Evolutionary conservation across 2,113 vertebrate species (phyloP).

Genomic region (Amphiprion ocellaris): DNA sequence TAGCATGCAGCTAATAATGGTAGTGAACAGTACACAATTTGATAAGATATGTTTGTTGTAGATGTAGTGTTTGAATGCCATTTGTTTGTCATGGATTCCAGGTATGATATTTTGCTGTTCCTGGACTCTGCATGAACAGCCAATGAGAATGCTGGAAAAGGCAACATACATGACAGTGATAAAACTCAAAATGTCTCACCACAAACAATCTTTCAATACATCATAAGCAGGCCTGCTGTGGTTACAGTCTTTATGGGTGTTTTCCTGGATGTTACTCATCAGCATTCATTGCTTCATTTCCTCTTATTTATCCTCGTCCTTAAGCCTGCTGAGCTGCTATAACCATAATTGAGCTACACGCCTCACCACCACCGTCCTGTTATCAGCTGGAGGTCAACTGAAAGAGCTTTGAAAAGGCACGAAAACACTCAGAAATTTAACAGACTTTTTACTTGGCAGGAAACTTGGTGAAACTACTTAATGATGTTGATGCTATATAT

Average conservation of each 20-base stretch:
- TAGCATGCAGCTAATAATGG: background rate
- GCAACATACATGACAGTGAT: no score
- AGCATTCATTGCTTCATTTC: constrained; percentile 1
- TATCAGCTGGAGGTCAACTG: background rate
- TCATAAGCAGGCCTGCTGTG: background rate
- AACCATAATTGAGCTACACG: background rate
- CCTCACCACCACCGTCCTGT: background rate
- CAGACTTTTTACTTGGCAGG: background rate
- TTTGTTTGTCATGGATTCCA: background rate
- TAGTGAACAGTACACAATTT: background rate
- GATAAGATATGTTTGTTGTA: background rate
- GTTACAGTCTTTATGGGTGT: background rate
- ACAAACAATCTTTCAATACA: background rate
- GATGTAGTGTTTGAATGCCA: constrained; percentile 12
- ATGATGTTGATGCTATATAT: background rate
- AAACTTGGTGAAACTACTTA: background rate
- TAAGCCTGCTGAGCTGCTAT: background rate
- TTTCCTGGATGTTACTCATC: background rate
- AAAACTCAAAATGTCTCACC: background rate
- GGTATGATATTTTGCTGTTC: no score
- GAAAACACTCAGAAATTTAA: background rate
- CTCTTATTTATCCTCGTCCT: background rate
- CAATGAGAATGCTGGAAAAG: background rate
- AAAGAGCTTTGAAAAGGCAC: background rate
- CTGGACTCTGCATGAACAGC: no score